Evolutionary conservation across 2,113 vertebrate genomes (phyloP), one percentile per base, ranked within the genome.

Genomic region (Actenoides hombroni): DNA sequence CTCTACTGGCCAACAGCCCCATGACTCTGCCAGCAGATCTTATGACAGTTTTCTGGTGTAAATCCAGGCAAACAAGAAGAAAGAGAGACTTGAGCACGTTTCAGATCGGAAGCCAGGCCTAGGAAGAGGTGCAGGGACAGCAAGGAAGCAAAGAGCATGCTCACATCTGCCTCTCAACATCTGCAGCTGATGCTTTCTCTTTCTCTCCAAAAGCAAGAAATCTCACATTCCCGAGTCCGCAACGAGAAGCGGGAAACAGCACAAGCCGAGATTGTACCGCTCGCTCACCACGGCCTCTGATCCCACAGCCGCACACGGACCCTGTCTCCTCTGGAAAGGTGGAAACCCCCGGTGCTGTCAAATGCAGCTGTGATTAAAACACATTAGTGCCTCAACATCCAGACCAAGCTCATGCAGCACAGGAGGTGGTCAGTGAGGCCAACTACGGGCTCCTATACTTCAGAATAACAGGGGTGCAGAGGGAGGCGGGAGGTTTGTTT

Each of bases 61-160:
- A 83, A 84, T 84, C 3, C 49, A 46, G 29, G 40, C 49, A 53
- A 78, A 46, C 3, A 14, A 65, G 16, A 37, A 54, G 37, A 61
- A 89, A 87, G 40, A 69, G 81, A 81, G 44, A 63, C 26, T 16
- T 33, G 17, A 92, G 56, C 46, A 82, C 1, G 0, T 81, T 93
- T 87, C 64, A 78, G 59, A 24, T 28, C 0, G 0, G 51, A 86
- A 94, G 40, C 17, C 48, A 76, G 31, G 18, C 56, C 21, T 0
- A 68, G 61, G 48, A 80, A 76, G n/a, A 16, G 33, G 35, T 0
- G 0, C 3, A 15, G 63, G n/a, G 42, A 76, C 0, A 0, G 53
- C 11, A 8, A 83, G 77, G 80, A 88, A 86, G 71, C 40, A 33
- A 83, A 96, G 48, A 83, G 53, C 88, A 63, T 3, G 2, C 49